phyloP scores from a whole-genome alignment of 2,797 vertebrate genomes.

The Malacoctenus gilli region DNA sequence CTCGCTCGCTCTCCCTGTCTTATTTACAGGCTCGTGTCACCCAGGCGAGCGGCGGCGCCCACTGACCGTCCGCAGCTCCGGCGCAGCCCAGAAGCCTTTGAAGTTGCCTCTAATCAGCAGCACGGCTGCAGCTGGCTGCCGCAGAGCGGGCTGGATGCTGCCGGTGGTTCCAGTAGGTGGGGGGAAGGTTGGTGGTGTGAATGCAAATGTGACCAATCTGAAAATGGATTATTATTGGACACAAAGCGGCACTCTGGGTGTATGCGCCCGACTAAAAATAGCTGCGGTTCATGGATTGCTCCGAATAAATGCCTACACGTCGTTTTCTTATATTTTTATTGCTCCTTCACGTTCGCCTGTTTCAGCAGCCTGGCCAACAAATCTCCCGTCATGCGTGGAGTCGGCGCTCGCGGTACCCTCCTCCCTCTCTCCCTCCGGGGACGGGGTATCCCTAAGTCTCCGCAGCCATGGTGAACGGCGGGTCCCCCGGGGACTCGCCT shows the following conservation, averaged over 20 bases:
- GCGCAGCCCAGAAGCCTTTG: conserved; percentile 57
- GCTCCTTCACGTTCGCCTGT: neutral
- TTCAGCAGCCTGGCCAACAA: neutral
- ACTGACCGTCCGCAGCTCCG: conserved; percentile 50
- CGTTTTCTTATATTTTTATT: conserved; percentile 10
- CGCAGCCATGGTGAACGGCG: conserved; percentile 25
- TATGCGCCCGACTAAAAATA: conserved; percentile 57
- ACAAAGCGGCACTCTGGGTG: conserved; percentile 42
- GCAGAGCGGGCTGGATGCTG: conserved; percentile 2
- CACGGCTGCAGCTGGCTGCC: conserved; percentile 54
- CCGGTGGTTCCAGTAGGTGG: neutral
- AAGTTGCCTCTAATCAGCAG: conserved; percentile 65
- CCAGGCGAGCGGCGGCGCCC: conserved; percentile 20
- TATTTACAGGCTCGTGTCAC: conserved; percentile 40
- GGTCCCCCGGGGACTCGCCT: conserved; percentile 16
- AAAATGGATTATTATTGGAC: conserved; percentile 62
- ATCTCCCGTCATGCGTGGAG: neutral
- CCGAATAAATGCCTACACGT: conserved; percentile 14
- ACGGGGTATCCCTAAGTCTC: conserved; percentile 3
- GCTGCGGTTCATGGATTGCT: conserved; percentile 19
- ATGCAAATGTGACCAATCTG: conserved; percentile 67
- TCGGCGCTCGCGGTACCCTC: neutral
- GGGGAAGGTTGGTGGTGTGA: conserved; percentile 47
- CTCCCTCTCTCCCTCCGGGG: neutral
- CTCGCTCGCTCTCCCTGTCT: conserved; percentile 18